Evolutionary conservation across 2,888 invertebrate genomes (phyloP), one percentile per base, ranked within the genome.

Genomic region (Euzophera pinguis): DNA sequence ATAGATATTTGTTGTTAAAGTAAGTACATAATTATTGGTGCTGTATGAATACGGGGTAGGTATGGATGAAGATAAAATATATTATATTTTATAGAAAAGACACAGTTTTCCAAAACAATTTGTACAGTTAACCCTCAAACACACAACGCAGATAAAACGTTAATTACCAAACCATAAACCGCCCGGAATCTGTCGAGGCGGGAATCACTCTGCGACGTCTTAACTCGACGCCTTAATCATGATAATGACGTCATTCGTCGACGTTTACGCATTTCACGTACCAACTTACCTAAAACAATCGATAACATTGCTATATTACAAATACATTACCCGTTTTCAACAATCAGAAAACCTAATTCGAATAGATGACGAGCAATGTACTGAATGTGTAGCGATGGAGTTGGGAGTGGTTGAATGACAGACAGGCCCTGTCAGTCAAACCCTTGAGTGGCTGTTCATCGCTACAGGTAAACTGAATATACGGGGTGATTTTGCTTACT

Each of bases 241-340:
- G 61, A 66, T 86, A 87, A 88, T 77, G 83, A 85, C 81, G 75
- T 80, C 86, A 85, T 87, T 78, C 81, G 77, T 88, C 83, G 83
- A 75, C 71, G 71, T 74, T 78, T 75, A 78, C 78, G 71, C 73
- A 75, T 71, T 68, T 63, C 61, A 62, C 55, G 39, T 60, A 67
- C 73, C 50, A 54, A 49, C 29, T n/a, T 48, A 57, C 53, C 47
- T 35, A 37, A 32, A 37, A 47, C 50, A 32, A 42, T 29, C 59
- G 63, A 63, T 39, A 42, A 58, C 38, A 48, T 42, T 37, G 16
- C 32, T 17, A 27, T 27, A 10, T 29, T 53, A 39, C 7, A 5
- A 3, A 34, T 69, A 52, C 78, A 76, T 69, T 70, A 68, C 72
- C 47, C 55, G 35, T 64, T 32, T 17, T 22, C 32, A 22, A 14